Base-by-base conservation (phyloP, 1,140 invertebrate species). In the Oppia nitens region DNA sequence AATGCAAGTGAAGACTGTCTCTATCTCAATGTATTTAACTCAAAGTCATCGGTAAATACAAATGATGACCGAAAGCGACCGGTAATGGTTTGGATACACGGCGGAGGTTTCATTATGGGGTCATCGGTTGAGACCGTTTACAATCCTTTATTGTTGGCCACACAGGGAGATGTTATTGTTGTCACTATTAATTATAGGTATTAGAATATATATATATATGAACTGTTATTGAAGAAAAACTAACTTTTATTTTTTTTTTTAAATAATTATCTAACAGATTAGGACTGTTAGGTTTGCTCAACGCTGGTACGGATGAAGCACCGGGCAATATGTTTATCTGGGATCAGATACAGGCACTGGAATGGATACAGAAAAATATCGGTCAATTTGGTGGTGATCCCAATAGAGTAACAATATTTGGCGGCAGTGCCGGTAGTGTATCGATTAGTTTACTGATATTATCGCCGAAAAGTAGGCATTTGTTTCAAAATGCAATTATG, bases 101-200 rank as follows among this genome's bases (percentile, higher is more conserved):
- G 61, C 24, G 61, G 61, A 0, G 59, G 26, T 3, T 63, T 63
- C 50, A 23, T 50, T 1, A 40, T 28, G 14, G 62, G 55, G 21
- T n/a, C 47, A 25, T 56, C 47, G 11, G 24, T 21, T 14, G 40
- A 47, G 49, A 25, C 29, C 11, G 28, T 54, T 25, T 64, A 60
- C 29, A 55, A 90, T 71, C 86, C 84, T 0, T 82, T 86, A 65
- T 83, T 88, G 62, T 80, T 91, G 76, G 83, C 85, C 21, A 81
- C 82, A 11, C 79, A 79, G 21, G 83, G 82, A 71, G 73, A 75
- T 55, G 66, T 78, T 24, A 70, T 78, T 21, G 72, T 78, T 0
- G 72, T 79, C 28, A 76, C 74, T 2, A 68, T 77, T 14, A 78
- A 78, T 64, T 79, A 78, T 64, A 67, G 77, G n/a, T 17, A 57